phyloP scores from a whole-genome alignment of 2,888 invertebrate genomes.

The Dicranocentrus wangi region DNA sequence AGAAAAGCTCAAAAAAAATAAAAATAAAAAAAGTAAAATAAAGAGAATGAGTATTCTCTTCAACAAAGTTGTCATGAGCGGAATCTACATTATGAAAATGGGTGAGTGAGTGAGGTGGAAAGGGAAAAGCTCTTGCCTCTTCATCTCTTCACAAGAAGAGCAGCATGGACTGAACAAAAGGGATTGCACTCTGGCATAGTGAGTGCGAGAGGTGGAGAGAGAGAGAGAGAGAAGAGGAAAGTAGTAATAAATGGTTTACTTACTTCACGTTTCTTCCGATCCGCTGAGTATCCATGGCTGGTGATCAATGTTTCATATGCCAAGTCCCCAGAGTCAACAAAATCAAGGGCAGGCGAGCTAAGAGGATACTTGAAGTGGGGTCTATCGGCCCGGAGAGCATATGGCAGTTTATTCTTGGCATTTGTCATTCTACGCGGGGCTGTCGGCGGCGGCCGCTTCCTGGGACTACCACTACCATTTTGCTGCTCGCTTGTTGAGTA shows the following conservation, averaged over 20 bases:
- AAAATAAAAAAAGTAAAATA: too few relatives aligned
- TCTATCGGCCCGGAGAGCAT: constrained; percentile 61
- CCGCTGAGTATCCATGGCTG: constrained; percentile 31
- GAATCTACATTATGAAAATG: background rate
- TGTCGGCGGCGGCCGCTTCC: background rate
- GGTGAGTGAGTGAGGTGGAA: background rate
- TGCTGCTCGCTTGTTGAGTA: constrained; percentile 13
- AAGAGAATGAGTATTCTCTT: too few relatives aligned
- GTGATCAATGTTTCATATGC: constrained; percentile 31
- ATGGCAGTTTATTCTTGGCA: constrained; percentile 62
- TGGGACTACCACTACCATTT: background rate
- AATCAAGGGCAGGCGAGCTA: constrained; percentile 30
- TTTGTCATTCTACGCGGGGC: constrained; percentile 10
- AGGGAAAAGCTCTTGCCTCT: too few relatives aligned
- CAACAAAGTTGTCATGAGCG: too few relatives aligned
- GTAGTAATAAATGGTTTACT: constrained; percentile 18
- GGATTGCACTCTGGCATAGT: too few relatives aligned
- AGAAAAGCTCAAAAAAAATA: too few relatives aligned
- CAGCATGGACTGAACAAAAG: too few relatives aligned
- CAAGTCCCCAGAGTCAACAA: constrained; percentile 36
- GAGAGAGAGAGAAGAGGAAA: background rate
- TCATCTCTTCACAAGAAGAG: too few relatives aligned
- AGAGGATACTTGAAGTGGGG: constrained; percentile 63
- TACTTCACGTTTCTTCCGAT: constrained; percentile 52
- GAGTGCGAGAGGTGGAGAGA: background rate